phyloP scores from a whole-genome alignment of 2,888 invertebrate genomes.

The Drosophila acutilabella region DNA sequence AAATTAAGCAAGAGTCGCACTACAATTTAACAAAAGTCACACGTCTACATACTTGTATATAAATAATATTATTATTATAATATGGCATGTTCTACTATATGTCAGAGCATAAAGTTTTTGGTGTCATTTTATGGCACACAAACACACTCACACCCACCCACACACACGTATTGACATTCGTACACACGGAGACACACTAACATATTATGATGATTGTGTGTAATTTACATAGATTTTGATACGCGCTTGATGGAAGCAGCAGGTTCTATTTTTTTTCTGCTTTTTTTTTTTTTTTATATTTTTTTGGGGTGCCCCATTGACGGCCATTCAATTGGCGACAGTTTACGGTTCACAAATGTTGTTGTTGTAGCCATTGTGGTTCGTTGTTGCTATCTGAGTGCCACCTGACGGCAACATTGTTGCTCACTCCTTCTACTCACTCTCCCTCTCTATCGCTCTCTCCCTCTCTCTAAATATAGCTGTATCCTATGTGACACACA shows the following conservation, averaged over 20 bases:
- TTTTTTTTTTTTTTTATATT: conserved; percentile 16
- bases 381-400: conserved; percentile 39
- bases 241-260: conserved; percentile 44
- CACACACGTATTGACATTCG: conserved; percentile 17
- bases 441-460: neutral
- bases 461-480: neutral
- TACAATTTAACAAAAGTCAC: conserved; percentile 15
- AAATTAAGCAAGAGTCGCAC: conserved; percentile 15
- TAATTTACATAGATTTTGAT: conserved; percentile 78
- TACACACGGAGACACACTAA: conserved; percentile 33
- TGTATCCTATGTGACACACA: neutral
- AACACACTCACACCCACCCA: conserved; percentile 17
- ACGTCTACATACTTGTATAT: conserved; percentile 16
- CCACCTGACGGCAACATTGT: conserved; percentile 44
- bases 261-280: conserved; percentile 23
- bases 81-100: conserved; percentile 45
- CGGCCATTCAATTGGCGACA: conserved; percentile 64
- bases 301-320: conserved; percentile 65
- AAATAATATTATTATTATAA: conserved; percentile 21
- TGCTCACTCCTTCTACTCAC: neutral
- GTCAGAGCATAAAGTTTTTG: conserved; percentile 62
- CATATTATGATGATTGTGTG: conserved; percentile 69
- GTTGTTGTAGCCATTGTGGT: conserved; percentile 18
- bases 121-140: conserved; percentile 60
- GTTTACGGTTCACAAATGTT: conserved; percentile 57